These are phyloP conservation scores for Picus viridis DNA, from an alignment of 2,797 vertebrate species.

Conservation along the genomic window DNA sequence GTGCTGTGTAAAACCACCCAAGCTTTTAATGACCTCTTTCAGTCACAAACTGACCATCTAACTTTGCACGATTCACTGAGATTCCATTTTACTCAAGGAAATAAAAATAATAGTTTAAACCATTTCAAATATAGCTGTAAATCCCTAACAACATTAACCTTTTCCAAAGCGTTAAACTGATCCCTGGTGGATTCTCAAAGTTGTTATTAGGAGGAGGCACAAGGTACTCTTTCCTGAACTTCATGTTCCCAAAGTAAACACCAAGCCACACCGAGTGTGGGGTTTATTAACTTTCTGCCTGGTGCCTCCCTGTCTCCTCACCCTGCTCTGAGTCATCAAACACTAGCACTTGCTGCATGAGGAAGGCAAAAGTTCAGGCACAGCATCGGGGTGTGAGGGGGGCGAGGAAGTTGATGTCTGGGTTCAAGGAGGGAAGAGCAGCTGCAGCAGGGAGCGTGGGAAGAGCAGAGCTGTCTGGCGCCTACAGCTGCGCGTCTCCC, in stretches of 20 bases:
- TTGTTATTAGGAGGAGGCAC: background rate
- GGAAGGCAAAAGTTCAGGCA: background rate
- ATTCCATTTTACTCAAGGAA: conserved; percentile 32
- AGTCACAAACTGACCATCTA: conserved; percentile 32
- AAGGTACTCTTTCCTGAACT: background rate
- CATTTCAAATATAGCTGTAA: conserved; percentile 40
- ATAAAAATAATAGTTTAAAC: conserved; percentile 64
- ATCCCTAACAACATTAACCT: conserved; percentile 57
- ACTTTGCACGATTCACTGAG: conserved; percentile 11
- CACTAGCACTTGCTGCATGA: background rate
- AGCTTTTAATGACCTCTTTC: conserved; percentile 33
- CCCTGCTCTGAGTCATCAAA: background rate
- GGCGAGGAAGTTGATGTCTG: background rate
- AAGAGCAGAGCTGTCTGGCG: background rate
- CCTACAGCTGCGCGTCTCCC: background rate
- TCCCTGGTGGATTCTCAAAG: conserved; percentile 28
- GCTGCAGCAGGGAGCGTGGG: background rate
- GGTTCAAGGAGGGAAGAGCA: background rate
- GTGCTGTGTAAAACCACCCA: background rate
- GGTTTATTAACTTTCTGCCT: background rate
- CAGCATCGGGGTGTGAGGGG: background rate
- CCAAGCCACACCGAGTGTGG: background rate
- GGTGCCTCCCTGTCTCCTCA: background rate
- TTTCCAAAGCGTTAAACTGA: conserved; percentile 46
- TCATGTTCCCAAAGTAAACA: conserved; percentile 10